Evolutionary conservation across 2,113 vertebrate genomes (phyloP).

Genomic region (Tetrax tetrax): DNA sequence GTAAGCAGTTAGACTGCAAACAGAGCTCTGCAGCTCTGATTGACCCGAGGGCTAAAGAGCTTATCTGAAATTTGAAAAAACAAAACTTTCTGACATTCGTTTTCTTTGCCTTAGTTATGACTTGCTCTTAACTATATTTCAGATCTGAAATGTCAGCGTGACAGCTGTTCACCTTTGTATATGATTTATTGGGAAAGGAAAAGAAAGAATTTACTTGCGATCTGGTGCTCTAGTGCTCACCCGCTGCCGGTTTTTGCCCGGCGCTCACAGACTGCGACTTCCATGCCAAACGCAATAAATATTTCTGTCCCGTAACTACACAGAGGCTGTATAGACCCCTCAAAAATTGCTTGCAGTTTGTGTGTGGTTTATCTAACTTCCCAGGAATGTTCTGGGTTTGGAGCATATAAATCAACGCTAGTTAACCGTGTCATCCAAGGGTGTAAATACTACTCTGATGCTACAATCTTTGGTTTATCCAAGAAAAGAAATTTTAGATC

Average conservation of each 20-base stretch:
- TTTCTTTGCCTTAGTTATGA: slow-evolving; percentile 77
- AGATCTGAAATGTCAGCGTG: slow-evolving; percentile 78
- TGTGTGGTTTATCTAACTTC: slow-evolving; percentile 47
- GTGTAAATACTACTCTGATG: neutral
- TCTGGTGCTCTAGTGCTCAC: slow-evolving; percentile 40
- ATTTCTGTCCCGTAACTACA: slow-evolving; percentile 28
- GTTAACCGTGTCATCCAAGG: neutral
- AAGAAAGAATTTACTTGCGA: slow-evolving; percentile 59
- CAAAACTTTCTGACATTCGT: slow-evolving; percentile 76
- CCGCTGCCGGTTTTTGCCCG: neutral
- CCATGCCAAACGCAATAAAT: slow-evolving; percentile 46
- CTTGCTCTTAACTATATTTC: slow-evolving; percentile 83
- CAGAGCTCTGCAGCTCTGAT: slow-evolving; percentile 42
- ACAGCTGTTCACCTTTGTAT: slow-evolving; percentile 77
- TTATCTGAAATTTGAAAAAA: slow-evolving; percentile 79
- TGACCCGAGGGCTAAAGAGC: slow-evolving; percentile 78
- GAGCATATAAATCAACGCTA: neutral
- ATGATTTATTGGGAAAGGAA: slow-evolving; percentile 78
- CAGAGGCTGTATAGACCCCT: neutral
- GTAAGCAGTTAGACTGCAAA: slow-evolving; percentile 55
- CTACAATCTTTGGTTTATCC: neutral
- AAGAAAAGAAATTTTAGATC: neutral
- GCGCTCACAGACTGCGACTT: slow-evolving; percentile 22
- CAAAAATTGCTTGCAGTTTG: slow-evolving; percentile 25
- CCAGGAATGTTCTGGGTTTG: slow-evolving; percentile 34